A percentile compares a stretch with the other conserved stretches of the same genome.
These are phyloP conservation scores for Stegana nigrithorax DNA, from an alignment of 2,888 invertebrate species.

Conservation along the genomic window DNA sequence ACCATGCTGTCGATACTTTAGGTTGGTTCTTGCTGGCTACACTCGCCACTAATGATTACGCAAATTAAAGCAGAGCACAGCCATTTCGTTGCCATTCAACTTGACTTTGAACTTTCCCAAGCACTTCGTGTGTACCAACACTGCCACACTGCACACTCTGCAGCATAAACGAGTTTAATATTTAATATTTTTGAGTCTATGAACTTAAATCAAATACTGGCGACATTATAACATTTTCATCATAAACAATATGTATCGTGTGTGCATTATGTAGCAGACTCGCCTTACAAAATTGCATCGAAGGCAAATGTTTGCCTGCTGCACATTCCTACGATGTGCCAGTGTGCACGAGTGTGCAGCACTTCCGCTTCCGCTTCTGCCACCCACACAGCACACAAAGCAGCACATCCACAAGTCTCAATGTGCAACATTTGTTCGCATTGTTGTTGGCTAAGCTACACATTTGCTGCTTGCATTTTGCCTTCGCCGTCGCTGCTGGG, in stretches of 20 bases:
- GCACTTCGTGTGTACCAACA: no score
- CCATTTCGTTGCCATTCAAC: neutral
- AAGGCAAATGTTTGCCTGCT: neutral
- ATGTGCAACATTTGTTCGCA: slow-evolving; percentile 1
- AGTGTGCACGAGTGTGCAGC: no score
- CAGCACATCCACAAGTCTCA: slow-evolving; percentile 2
- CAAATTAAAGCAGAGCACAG: slow-evolving; percentile 1
- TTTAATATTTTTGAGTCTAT: neutral
- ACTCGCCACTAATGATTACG: slow-evolving; percentile 9
- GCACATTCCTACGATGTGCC: no score
- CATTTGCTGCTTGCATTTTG: neutral
- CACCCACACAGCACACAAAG: slow-evolving; percentile 22
- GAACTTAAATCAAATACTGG: neutral
- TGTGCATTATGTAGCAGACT: no score
- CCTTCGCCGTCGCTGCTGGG: neutral
- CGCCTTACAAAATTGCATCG: no score
- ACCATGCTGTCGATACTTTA: no score
- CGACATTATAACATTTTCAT: slow-evolving; percentile 3
- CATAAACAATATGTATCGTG: neutral
- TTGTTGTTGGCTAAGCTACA: neutral
- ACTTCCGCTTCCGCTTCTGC: neutral
- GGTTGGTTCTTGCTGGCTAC: no score
- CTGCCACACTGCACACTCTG: no score
- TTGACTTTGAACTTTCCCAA: slow-evolving; percentile 15
- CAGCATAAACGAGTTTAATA: no score